phyloP scores from a whole-genome alignment of 92 coral and sea anemone genomes.

The Paragorgia papillata region DNA sequence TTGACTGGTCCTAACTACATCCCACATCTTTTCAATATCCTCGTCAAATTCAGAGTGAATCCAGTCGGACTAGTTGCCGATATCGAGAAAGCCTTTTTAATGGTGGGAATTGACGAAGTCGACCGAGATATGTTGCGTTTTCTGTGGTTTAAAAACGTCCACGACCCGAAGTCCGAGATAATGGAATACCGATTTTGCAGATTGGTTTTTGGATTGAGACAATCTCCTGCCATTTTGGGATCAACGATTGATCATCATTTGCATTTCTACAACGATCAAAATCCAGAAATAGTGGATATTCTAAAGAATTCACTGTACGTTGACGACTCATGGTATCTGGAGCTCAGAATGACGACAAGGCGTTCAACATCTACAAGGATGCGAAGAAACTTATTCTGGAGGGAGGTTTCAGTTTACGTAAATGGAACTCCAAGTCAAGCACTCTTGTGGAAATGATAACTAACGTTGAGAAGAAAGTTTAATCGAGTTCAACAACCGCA shows the following conservation, averaged over 20 bases:
- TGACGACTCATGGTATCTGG: slow-evolving; percentile 38
- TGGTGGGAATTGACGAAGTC: slow-evolving; percentile 40
- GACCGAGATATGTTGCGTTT: slow-evolving; percentile 36
- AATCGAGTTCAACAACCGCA: not conserved
- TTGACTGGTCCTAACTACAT: slow-evolving; percentile 48
- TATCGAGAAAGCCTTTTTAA: slow-evolving; percentile 46
- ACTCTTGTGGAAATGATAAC: not conserved
- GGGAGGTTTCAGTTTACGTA: slow-evolving; percentile 37
- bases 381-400: slow-evolving; percentile 17
- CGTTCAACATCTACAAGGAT: slow-evolving; percentile 24
- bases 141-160: slow-evolving; percentile 32
- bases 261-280: slow-evolving; percentile 19
- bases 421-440: slow-evolving; percentile 37
- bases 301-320: slow-evolving; percentile 36
- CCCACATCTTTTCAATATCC: slow-evolving; percentile 41
- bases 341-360: slow-evolving; percentile 23
- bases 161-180: slow-evolving; percentile 34
- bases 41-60: slow-evolving; percentile 38
- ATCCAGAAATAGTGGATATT: slow-evolving; percentile 29
- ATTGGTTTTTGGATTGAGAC: slow-evolving; percentile 42
- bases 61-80: slow-evolving; percentile 37
- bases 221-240: slow-evolving; percentile 46
- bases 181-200: slow-evolving; percentile 38
- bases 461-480: not conserved
- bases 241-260: slow-evolving; percentile 43